phyloP scores from a whole-genome alignment of 92 coral and sea anemone genomes.

The Chrysogorgia sp. region DNA sequence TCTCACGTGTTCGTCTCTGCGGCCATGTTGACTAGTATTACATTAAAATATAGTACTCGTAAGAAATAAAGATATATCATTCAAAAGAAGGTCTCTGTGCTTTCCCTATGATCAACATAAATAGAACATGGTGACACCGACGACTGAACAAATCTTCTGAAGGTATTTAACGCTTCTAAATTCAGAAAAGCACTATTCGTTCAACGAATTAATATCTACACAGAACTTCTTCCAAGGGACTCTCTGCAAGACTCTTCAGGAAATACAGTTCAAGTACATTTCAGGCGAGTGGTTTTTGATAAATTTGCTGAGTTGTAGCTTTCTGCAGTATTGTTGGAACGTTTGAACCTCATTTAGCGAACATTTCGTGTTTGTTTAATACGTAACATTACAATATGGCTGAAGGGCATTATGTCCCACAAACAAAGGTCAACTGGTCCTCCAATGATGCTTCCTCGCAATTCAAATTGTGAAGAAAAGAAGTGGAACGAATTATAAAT shows the following conservation, averaged over 20 bases:
- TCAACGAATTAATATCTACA: background rate
- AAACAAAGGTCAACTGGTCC: slow-evolving; percentile 74
- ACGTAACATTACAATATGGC: slow-evolving; percentile 38
- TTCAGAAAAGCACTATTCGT: background rate
- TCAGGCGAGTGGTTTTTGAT: slow-evolving; percentile 42
- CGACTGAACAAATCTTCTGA: slow-evolving; percentile 25
- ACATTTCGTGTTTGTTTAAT: background rate
- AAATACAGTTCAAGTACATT: background rate
- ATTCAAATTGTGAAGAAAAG: slow-evolving; percentile 70
- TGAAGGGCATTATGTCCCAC: slow-evolving; percentile 63
- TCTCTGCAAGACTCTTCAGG: slow-evolving; percentile 2
- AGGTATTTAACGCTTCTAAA: background rate
- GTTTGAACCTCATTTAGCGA: background rate
- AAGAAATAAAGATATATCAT: no score
- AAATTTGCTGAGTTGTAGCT: slow-evolving; percentile 37
- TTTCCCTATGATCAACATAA: no score
- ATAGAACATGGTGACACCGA: slow-evolving; percentile 50
- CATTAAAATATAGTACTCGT: no score
- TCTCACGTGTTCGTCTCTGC: no score
- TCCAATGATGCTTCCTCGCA: slow-evolving; percentile 60
- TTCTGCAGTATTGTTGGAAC: background rate
- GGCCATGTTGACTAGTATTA: no score
- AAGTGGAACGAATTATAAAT: slow-evolving; percentile 61
- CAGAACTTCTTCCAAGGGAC: background rate
- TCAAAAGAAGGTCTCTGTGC: no score